These are phyloP conservation scores for Potamarius usumacintae DNA, from an alignment of 2,113 vertebrate species.

Conservation along the genomic window DNA sequence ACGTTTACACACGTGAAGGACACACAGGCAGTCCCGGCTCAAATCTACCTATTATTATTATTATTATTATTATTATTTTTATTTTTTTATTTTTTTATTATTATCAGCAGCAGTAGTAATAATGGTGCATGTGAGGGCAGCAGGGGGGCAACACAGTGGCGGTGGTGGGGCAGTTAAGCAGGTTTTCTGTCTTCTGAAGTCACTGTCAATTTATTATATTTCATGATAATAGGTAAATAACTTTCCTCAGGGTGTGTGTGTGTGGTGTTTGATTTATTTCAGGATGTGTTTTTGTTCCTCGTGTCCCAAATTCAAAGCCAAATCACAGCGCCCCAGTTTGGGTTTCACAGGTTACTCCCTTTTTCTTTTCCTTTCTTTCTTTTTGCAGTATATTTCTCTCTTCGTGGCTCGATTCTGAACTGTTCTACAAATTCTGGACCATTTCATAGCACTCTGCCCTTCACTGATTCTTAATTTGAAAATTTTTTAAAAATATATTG, in stretches of 20 bases:
- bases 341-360: neutral
- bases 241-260: neutral
- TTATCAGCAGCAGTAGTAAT: too few species aligned
- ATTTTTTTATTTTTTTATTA: neutral
- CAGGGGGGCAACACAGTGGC: neutral
- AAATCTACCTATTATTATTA: constrained; percentile 58
- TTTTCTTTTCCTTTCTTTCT: too few species aligned
- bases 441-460: too few species aligned
- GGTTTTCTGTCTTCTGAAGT: neutral
- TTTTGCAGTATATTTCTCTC: too few species aligned
- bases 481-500: too few species aligned
- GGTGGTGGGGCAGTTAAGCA: neutral
- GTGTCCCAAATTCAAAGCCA: neutral
- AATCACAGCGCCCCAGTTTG: neutral
- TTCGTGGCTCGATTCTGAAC: too few species aligned
- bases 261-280: neutral
- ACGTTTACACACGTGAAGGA: constrained; percentile 78
- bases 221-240: neutral
- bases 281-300: neutral
- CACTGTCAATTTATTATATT: neutral
- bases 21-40: constrained; percentile 74
- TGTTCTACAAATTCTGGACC: too few species aligned
- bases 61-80: neutral
- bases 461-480: too few species aligned
- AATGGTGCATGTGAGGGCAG: too few species aligned